These are phyloP conservation scores for Aplysia californica DNA, from an alignment of 1,140 invertebrate species.

Conservation along the genomic window DNA sequence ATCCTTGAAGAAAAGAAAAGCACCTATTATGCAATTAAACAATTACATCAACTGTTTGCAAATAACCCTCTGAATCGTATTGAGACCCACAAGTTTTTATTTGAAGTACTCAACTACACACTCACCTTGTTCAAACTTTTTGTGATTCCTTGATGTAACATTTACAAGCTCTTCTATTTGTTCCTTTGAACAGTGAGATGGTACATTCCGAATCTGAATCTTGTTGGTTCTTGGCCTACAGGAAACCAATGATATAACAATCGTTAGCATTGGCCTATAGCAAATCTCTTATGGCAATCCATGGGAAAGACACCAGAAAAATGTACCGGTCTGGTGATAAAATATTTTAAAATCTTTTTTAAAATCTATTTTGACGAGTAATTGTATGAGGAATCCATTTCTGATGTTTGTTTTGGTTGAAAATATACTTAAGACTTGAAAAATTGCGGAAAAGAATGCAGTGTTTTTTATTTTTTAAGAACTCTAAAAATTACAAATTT, in stretches of 20 bases:
- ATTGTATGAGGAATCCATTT: neutral
- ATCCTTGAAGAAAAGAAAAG: neutral
- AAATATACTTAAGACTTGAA: too few species aligned
- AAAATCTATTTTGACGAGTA: neutral
- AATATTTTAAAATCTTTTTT: neutral
- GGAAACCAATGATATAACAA: neutral
- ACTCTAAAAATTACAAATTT: too few species aligned
- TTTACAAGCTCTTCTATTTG: constrained; percentile 28
- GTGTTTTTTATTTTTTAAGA: too few species aligned
- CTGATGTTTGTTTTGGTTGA: too few species aligned
- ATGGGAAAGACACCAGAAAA: too few species aligned
- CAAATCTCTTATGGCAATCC: neutral
- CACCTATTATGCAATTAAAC: neutral
- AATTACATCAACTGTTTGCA: neutral
- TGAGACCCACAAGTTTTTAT: neutral
- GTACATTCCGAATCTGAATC: constrained; percentile 18
- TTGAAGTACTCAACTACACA: neutral
- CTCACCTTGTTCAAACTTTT: constrained; percentile 29
- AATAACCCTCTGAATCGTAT: neutral
- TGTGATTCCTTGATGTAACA: constrained; percentile 2
- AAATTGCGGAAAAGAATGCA: too few species aligned
- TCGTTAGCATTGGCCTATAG: neutral
- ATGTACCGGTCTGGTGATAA: too few species aligned
- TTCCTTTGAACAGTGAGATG: constrained; percentile 4
- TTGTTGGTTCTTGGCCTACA: constrained; percentile 14